Conservation (phyloP, 2,888 invertebrate species). For the Anaspis maculata region DNA sequence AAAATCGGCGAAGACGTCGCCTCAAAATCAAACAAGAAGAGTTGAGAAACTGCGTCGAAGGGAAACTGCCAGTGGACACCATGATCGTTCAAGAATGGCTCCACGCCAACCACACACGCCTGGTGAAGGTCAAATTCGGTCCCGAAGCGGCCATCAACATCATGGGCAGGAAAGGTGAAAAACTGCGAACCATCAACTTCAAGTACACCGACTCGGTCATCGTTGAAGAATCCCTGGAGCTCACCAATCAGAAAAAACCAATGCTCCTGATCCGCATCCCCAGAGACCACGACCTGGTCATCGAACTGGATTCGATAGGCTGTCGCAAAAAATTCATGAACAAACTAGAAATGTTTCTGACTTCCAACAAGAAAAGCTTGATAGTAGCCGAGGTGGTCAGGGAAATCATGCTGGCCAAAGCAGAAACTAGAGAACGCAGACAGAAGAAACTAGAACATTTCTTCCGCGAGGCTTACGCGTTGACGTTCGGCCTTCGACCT, state of each 20-base stretch:
- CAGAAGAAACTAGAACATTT: conserved; percentile 90
- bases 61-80: conserved; percentile 73
- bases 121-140: conserved; percentile 84
- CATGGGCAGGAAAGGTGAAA: conserved; percentile 86
- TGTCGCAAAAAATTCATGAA: conserved; percentile 77
- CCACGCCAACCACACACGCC: conserved; percentile 81
- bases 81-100: conserved; percentile 93
- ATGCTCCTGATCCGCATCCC: conserved; percentile 74
- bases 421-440: conserved; percentile 88
- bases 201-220: conserved; percentile 67
- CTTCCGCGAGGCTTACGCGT: conserved; percentile 90
- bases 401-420: conserved; percentile 81
- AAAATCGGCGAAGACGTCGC: conserved; percentile 73
- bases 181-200: conserved; percentile 73
- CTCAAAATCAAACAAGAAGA: conserved; percentile 79
- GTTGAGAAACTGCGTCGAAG: conserved; percentile 38
- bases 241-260: conserved; percentile 66
- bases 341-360: conserved; percentile 78
- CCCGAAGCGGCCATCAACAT: conserved; percentile 81
- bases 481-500: conserved; percentile 83
- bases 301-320: conserved; percentile 78
- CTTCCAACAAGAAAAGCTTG: conserved; percentile 74
- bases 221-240: conserved; percentile 83
- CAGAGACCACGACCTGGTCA: conserved; percentile 84
- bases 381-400: conserved; percentile 65